Evolutionary conservation across 2,797 vertebrate genomes (phyloP), one percentile per base, ranked within the genome.

Genomic region (Ataeniobius toweri): DNA sequence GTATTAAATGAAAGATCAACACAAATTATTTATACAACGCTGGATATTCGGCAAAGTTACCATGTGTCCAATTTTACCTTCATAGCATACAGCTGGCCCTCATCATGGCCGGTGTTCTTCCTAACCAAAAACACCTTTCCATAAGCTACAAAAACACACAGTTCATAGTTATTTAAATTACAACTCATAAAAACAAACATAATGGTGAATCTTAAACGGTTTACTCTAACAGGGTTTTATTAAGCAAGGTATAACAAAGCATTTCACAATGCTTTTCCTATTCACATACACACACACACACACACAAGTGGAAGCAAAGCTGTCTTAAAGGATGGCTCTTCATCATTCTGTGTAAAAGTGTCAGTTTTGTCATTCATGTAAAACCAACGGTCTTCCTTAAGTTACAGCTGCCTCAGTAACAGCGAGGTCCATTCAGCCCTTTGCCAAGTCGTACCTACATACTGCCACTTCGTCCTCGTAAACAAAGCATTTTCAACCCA

Each of bases 111-210:
- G 0, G 94, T 97, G 75, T 96, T 96, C 91, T 98, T 98, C 77
- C 97, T 94, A 77, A 98, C 97, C 90, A 98, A 92, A 89, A 98
- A 98, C 84, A 98, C 97, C 88, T 98, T 98, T 75, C 97, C 97
- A 12, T 98, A 98, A 75, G 97, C 97, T 98, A 89, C 69, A 90
- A 41, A 86, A 80, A 84, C 71, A 91, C 16, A 88, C 1, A 80
- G 61, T 74, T 74, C 13, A 65, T 61, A 76, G 41, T 71, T 6
- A 71, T 51, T 77, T 2, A 68, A 65, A 75, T 48, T 13, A 55
- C 22, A 59, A 63, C 1, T 13, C 1, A 14, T 13, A 55, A 22
- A 59, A 59, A 41, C 1, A 67, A 74, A 75, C 20, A 70, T 7
- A 61, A 31, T 36, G 5, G 6, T 44, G 36, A 76, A 48, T 13